Evolutionary conservation across 2,113 vertebrate genomes (phyloP).

Genomic region (Suricata suricatta): DNA sequence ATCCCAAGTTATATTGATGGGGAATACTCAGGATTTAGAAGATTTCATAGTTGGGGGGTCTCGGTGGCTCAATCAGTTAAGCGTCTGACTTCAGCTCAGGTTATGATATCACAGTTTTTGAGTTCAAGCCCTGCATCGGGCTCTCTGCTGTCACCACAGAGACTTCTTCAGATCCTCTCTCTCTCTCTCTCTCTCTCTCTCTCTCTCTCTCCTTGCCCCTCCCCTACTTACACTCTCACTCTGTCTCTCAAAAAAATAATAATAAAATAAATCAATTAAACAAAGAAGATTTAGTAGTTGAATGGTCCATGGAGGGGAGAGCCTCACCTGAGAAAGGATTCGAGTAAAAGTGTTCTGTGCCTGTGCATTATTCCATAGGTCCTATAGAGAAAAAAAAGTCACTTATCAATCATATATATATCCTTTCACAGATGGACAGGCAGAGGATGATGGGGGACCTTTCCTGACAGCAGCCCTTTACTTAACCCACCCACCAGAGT

Average conservation of each 20-base stretch:
- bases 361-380: neutral
- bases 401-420: accelerated
- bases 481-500: too few relatives aligned
- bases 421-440: neutral
- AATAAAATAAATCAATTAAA: too few relatives aligned
- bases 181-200: too few relatives aligned
- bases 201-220: too few relatives aligned
- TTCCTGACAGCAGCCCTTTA: neutral
- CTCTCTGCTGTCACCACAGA: too few relatives aligned
- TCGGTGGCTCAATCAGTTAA: too few relatives aligned
- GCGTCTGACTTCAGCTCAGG: too few relatives aligned
- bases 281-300: neutral
- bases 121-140: too few relatives aligned
- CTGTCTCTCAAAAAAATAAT: too few relatives aligned
- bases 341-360: neutral
- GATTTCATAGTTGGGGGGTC: neutral
- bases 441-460: neutral
- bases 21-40: neutral
- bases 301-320: neutral
- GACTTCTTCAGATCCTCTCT: too few relatives aligned
- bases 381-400: neutral
- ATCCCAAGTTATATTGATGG: neutral
- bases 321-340: neutral
- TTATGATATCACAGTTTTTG: too few relatives aligned
- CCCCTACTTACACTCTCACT: too few relatives aligned